phyloP scores from a whole-genome alignment of 2,888 invertebrate genomes.

The Deilephila porcellus region DNA sequence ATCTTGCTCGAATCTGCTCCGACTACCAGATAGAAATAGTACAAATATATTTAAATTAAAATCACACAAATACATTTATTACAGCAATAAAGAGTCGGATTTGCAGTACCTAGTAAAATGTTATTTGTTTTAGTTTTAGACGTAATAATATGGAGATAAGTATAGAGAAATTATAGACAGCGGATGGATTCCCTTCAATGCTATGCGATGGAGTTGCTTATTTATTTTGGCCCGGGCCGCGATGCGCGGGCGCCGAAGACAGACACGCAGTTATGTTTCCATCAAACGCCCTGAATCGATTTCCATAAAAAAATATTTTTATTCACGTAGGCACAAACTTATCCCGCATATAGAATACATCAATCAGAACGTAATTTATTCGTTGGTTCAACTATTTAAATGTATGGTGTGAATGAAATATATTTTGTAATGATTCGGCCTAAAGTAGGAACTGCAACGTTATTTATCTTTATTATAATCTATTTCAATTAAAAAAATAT shows the following conservation, averaged over 20 bases:
- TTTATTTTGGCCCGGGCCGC: conserved; percentile 76
- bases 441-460: neutral
- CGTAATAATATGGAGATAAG: conserved; percentile 19
- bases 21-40: neutral
- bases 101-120: neutral
- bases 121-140: conserved; percentile 30
- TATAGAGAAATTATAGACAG: conserved; percentile 37
- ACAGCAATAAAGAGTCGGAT: neutral
- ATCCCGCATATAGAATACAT: conserved; percentile 26
- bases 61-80: neutral
- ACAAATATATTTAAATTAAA: neutral
- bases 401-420: conserved; percentile 9
- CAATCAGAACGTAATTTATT: conserved; percentile 35
- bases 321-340: conserved; percentile 28
- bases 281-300: conserved; percentile 65
- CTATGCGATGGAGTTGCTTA: conserved; percentile 60
- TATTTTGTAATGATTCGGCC: conserved; percentile 2
- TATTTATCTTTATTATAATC: conserved; percentile 30
- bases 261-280: conserved; percentile 71
- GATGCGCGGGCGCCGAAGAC: conserved; percentile 77
- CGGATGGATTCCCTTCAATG: conserved; percentile 47
- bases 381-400: conserved; percentile 33
- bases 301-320: conserved; percentile 50
- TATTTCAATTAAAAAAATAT: too few relatives aligned
- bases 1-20: neutral